Base-by-base conservation (phyloP, 2,888 invertebrate species). In the Drosophila histrio region DNA sequence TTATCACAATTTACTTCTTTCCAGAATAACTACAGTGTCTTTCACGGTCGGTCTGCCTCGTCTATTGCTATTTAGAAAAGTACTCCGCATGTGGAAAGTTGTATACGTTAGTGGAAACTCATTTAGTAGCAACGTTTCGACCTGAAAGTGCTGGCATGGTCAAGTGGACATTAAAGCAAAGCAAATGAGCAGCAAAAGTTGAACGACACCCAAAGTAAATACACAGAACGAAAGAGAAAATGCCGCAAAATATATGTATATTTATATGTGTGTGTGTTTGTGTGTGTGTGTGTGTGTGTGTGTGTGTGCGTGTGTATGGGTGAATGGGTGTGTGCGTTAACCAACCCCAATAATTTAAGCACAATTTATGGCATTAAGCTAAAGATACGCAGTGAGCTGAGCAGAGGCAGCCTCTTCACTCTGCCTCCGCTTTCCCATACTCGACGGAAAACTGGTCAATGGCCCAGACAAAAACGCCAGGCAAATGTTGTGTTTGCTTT, bases 261-360 rank as follows among this genome's bases (percentile, higher is more conserved):
- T 17, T 21, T 41, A 28, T 24, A n/a, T 36, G 8, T 8, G 15
- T 36, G 22, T 15, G 19, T 41, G 30, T 19, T 17, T 36, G n/a
- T 11, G 21, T 30, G 36, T 9, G 32, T 26, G 59, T 28, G 15
- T 56, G 9, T 36, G 28, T 52, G 30, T 36, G 21, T 38, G 50
- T 36, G 36, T 44, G 49, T 47, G 30, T 47, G 46, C n/a, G n/a
- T n/a, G 47, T 57, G 38, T 50, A 24, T 38, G 30, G 34, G 41
- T 39, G 43, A 32, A 43, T 34, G 34, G 34, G 46, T 47, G 47
- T 53, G 47, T 61, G 75, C 44, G 78, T 84, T 75, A 83, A 72
- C 65, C 87, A 84, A 85, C 85, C 87, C 85, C 88, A 88, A 85
- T 85, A 88, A 88, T 85, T 85, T 87, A 85, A 86, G 86, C 84